These are phyloP conservation scores for Eristalis tenax DNA, from an alignment of 2,888 invertebrate genomes.

Conservation along the genomic window DNA sequence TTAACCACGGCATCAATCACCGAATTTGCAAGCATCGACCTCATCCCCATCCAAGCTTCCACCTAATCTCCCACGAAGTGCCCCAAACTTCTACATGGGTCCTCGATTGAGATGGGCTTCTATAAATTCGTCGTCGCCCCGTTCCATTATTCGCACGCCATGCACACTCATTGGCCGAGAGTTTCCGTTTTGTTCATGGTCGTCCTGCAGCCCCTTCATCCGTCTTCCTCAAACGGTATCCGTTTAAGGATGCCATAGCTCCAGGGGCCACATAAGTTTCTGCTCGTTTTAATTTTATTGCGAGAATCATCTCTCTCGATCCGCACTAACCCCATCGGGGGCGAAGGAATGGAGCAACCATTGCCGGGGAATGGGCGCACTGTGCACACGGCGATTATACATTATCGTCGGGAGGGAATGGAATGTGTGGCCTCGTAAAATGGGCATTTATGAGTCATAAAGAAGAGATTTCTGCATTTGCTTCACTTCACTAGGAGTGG, in stretches of 20 bases:
- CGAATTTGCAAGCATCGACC: not conserved
- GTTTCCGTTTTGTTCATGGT: not conserved
- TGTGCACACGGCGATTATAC: conserved; percentile 28
- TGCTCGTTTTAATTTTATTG: conserved; percentile 25
- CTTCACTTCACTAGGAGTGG: conserved; percentile 16
- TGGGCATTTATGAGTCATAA: conserved; percentile 56
- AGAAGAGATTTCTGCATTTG: conserved; percentile 45
- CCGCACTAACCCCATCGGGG: conserved; percentile 15
- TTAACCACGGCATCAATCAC: not conserved
- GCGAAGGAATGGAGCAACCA: no score
- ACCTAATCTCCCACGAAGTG: not conserved
- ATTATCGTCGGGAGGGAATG: conserved; percentile 48
- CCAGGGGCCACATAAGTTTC: not conserved
- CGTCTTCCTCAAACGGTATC: not conserved
- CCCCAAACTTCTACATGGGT: not conserved
- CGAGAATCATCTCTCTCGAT: not conserved
- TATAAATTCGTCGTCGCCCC: not conserved
- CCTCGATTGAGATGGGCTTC: not conserved
- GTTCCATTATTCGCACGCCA: not conserved
- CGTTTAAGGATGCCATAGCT: not conserved
- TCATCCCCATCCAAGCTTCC: not conserved
- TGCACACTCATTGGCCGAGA: not conserved
- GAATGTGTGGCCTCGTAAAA: conserved; percentile 55
- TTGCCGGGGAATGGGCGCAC: not conserved
- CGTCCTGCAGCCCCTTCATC: not conserved